Percentiles rank a stretch among this genome's conserved stretches.
These are phyloP conservation scores for Alectoris magna DNA, from an alignment of 2,797 vertebrate genomes.

Conservation along the genomic window DNA sequence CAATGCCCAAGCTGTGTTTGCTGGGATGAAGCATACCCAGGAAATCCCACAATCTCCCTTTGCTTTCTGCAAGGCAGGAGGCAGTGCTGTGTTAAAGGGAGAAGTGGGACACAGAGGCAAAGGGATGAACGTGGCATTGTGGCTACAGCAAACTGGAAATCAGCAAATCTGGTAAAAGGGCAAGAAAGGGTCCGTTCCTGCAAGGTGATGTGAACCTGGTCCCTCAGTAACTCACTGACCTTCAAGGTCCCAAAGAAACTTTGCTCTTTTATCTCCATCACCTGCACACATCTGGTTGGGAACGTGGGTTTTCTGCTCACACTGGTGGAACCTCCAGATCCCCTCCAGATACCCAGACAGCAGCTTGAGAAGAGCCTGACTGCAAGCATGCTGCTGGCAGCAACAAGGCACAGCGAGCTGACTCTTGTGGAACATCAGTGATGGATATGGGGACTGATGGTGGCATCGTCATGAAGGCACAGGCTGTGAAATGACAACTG, in stretches of 20 bases:
- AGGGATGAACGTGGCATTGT: background rate
- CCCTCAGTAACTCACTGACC: background rate
- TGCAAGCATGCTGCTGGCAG: background rate
- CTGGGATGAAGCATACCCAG: background rate
- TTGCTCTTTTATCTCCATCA: background rate
- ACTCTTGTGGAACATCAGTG: fast-evolving
- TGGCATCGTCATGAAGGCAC: background rate
- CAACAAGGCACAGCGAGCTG: fast-evolving
- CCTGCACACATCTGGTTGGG: background rate
- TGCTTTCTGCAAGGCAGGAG: background rate
- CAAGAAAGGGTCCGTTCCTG: background rate
- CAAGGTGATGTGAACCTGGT: background rate
- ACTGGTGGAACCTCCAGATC: fast-evolving
- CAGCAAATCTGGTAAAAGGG: background rate
- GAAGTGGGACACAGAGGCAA: fast-evolving
- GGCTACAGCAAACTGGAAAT: background rate
- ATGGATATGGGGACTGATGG: background rate
- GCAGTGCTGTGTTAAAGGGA: background rate
- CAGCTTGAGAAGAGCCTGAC: background rate
- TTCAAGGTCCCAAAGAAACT: background rate
- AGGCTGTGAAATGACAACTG: background rate
- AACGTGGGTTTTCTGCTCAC: fast-evolving
- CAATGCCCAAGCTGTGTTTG: fast-evolving
- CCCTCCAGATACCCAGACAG: background rate
- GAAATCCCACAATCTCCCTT: background rate